phyloP scores from a whole-genome alignment of 2,797 vertebrate species.

The Orestias chungarensis region DNA sequence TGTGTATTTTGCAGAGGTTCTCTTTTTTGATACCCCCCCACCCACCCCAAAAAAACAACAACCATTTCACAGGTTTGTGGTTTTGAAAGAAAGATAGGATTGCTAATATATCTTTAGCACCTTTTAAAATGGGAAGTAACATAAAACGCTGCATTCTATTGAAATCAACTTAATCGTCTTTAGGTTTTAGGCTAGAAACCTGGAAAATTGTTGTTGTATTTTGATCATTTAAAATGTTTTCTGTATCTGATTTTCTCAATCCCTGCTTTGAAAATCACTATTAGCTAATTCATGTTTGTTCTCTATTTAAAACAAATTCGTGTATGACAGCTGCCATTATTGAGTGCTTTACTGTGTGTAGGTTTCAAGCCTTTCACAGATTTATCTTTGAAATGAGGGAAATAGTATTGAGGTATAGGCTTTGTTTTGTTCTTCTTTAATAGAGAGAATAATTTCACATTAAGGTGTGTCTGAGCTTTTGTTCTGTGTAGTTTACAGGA shows the following conservation, averaged over 20 bases:
- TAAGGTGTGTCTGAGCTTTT: constrained; percentile 7
- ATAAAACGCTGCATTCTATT: background rate
- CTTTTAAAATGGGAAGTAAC: background rate
- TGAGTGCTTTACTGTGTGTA: background rate
- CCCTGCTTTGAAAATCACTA: background rate
- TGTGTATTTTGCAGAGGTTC: background rate
- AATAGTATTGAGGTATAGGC: no score
- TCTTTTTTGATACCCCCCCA: background rate
- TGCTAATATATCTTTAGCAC: background rate
- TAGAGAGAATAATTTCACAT: no score
- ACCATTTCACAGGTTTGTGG: background rate
- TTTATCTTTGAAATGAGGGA: background rate
- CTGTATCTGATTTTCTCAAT: background rate
- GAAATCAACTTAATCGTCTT: background rate
- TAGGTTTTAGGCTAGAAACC: background rate
- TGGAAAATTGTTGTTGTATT: background rate
- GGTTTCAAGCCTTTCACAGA: background rate
- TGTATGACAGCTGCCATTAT: background rate
- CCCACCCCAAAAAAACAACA: background rate
- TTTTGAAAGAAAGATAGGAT: background rate
- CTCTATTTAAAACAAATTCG: no score
- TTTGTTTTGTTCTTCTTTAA: no score
- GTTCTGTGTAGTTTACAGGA: background rate
- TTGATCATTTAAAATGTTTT: background rate
- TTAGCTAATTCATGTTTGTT: background rate